Percentiles rank a stretch among this genome's conserved stretches.
Conservation (phyloP, 2,888 invertebrate genomes). For the Tholera decimalis region DNA sequence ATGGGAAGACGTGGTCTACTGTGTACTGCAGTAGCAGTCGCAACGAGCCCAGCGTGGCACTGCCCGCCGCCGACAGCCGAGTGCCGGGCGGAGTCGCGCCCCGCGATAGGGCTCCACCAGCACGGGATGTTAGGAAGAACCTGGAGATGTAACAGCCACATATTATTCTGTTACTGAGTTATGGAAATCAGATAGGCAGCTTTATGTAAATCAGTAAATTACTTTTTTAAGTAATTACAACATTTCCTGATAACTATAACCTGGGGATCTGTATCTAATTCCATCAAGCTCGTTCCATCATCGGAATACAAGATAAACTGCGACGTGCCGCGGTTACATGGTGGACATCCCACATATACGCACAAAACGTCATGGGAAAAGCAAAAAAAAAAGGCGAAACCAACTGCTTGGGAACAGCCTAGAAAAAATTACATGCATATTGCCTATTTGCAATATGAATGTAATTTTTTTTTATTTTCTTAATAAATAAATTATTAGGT, state of each 20-base stretch:
- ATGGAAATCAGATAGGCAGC: not conserved
- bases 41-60: constrained; percentile 94
- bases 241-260: too few relatives aligned
- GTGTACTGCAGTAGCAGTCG: constrained; percentile 97
- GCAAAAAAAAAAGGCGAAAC: not conserved
- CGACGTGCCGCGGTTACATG: too few relatives aligned
- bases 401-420: not conserved
- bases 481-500: too few relatives aligned
- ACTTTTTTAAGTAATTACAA: too few relatives aligned
- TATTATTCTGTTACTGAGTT: not conserved
- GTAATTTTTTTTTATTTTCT: too few relatives aligned
- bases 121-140: constrained; percentile 92
- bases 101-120: constrained; percentile 92
- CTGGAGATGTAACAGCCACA: constrained; percentile 81
- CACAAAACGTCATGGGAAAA: too few relatives aligned
- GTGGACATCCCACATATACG: too few relatives aligned
- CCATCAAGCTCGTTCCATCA: too few relatives aligned
- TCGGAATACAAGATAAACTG: too few relatives aligned
- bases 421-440: too few relatives aligned
- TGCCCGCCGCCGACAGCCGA: constrained; percentile 91
- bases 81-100: constrained; percentile 95
- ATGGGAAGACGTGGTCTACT: constrained; percentile 97
- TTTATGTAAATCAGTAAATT: not conserved
- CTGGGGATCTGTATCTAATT: too few relatives aligned
- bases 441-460: too few relatives aligned